Conservation (phyloP, 2,888 invertebrate genomes). For the Diloba caeruleocephala region DNA sequence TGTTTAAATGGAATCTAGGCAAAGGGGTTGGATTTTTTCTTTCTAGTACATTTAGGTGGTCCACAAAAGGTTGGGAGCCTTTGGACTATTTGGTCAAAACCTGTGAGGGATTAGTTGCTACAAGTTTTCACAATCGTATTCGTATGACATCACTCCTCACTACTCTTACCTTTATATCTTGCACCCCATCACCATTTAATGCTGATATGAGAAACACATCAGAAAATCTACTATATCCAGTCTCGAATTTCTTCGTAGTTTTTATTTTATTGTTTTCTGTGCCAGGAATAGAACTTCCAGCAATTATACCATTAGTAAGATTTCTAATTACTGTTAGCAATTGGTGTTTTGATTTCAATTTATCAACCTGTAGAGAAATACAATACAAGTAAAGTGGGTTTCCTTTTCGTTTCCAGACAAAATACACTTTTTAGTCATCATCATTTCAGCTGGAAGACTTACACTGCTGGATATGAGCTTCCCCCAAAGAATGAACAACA, state of each 20-base stretch:
- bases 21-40: no score
- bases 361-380: conserved; percentile 89
- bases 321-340: conserved; percentile 92
- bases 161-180: conserved; percentile 90
- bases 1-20: no score
- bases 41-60: no score
- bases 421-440: not conserved
- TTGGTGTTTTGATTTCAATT: conserved; percentile 91
- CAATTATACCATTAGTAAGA: conserved; percentile 91
- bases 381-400: not conserved
- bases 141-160: not conserved
- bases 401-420: not conserved
- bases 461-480: no score
- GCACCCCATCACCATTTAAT: conserved; percentile 92
- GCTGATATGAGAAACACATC: conserved; percentile 98
- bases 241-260: conserved; percentile 56
- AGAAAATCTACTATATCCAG: conserved; percentile 90
- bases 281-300: conserved; percentile 64
- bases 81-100: no score
- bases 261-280: conserved; percentile 58
- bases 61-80: no score
- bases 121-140: no score
- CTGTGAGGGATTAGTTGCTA: no score
- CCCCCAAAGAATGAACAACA: no score
- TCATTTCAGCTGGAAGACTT: no score